Evolutionary conservation across 2,797 vertebrate genomes (phyloP), one percentile per base, ranked within the genome.

Genomic region (Acanthurus leucopareius): DNA sequence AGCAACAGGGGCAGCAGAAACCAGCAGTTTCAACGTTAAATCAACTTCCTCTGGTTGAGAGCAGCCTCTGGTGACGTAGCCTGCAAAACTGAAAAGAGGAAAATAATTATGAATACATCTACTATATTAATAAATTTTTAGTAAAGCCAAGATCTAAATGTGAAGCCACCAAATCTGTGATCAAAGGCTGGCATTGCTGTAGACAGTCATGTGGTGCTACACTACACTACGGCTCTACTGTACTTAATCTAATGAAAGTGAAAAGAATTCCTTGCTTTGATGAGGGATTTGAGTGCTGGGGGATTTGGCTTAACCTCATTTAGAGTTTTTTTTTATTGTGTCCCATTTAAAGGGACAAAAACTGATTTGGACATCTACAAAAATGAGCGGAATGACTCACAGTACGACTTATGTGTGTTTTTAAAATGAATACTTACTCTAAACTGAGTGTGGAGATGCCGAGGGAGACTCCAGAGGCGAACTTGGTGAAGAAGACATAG

Each of bases 401-500:
- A 25, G 5, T 52, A 44, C 5, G 19, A 35, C n/a, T 20, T 38
- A 7, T 25, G 14, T 7, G 59, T 14, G 62, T n/a, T 40, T 8
- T 16, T 19, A 3, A 32, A 40, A 42, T 2, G 9, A 66, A 52
- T 15, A 95, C 98, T 97, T 93, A 99, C 98, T 99, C 96, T 58
- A 99, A 95, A 90, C 98, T 99, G 77, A 99, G 97, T 0, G 98
- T 99, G 71, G 98, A 99, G 87, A 99, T 93, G 74, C 98, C 98
- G 47, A 99, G 89, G 1, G 98, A 99, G 28, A 99, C 89, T 3
- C 98, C 98, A 0, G 98, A 99, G 3, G 98, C 95, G 9, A 99
- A 99, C 89, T 99, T 99, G 79, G 97, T 99, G 92, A 99, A 99
- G 94, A 99, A 99, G 83, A 99, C 98, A 0, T 99, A 99, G 93